Percentiles rank a stretch among this genome's conserved stretches.
These are phyloP conservation scores for Mycetomoellerius zeteki DNA, from an alignment of 1,140 invertebrate genomes.

Conservation along the genomic window DNA sequence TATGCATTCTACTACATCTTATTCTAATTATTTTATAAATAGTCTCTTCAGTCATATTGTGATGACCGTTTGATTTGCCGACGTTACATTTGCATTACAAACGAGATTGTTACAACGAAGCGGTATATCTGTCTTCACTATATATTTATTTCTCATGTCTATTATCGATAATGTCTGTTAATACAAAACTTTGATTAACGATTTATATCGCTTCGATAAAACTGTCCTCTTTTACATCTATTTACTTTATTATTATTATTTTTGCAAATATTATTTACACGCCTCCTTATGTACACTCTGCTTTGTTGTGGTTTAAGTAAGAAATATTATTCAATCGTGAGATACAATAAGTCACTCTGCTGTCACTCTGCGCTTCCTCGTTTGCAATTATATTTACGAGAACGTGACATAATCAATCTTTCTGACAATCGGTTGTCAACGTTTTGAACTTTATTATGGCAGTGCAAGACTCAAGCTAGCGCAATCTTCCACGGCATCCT, in stretches of 20 bases:
- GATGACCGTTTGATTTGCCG: conserved; percentile 11
- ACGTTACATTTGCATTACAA: conserved; percentile 22
- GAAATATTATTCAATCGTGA: conserved; percentile 36
- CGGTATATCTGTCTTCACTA: neutral
- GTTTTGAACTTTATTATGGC: conserved; percentile 51
- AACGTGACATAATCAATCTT: conserved; percentile 16
- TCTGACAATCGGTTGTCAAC: conserved; percentile 25
- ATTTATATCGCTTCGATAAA: neutral
- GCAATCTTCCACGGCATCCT: neutral
- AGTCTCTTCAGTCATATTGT: conserved; percentile 17
- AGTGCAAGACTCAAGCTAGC: conserved; percentile 39
- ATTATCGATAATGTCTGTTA: conserved; percentile 1
- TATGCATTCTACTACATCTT: neutral
- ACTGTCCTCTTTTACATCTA: neutral
- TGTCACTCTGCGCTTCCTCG: conserved; percentile 10
- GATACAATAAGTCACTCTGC: conserved; percentile 25
- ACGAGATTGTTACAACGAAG: conserved; percentile 7
- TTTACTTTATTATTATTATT: conserved; percentile 6
- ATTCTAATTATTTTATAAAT: conserved; percentile 27
- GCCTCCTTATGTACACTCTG: neutral
- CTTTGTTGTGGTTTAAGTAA: conserved; percentile 23
- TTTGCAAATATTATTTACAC: conserved; percentile 3
- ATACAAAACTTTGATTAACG: conserved; percentile 41
- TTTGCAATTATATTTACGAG: conserved; percentile 1
- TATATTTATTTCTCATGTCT: neutral